These are phyloP conservation scores for Petrocephalus schoutedeni DNA, from an alignment of 2,797 vertebrate genomes.

Conservation along the genomic window DNA sequence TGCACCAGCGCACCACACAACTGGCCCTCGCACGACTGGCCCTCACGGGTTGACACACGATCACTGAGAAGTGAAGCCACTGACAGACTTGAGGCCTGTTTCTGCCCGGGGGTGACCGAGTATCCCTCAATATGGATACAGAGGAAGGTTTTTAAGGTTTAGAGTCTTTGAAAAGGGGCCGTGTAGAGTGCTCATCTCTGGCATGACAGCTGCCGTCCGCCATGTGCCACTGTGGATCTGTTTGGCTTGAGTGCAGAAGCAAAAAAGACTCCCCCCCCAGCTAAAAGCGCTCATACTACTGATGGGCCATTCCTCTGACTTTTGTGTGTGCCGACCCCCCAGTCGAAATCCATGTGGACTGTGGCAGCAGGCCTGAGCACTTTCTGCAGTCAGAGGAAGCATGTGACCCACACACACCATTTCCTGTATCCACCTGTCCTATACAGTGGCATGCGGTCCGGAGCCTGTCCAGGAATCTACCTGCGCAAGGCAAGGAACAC, in stretches of 20 bases:
- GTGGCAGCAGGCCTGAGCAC: neutral
- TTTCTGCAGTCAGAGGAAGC: neutral
- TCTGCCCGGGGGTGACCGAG: neutral
- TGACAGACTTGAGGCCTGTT: neutral
- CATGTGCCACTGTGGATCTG: neutral
- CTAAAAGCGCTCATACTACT: neutral
- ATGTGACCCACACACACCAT: neutral
- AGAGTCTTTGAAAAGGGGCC: neutral
- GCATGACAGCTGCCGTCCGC: neutral
- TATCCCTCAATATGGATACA: neutral
- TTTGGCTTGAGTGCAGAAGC: neutral
- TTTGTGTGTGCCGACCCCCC: neutral
- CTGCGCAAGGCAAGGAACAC: neutral
- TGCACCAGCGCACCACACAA: neutral
- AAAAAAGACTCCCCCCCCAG: neutral
- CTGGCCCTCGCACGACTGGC: neutral
- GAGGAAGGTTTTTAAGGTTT: neutral
- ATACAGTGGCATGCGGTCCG: neutral
- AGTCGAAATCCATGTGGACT: neutral
- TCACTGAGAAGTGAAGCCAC: no score
- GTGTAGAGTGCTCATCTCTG: neutral
- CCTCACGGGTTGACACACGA: neutral
- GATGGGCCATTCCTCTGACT: neutral
- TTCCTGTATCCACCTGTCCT: neutral
- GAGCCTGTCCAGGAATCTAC: neutral